A percentile compares a stretch with the other conserved stretches of the same genome.
phyloP scores from a whole-genome alignment of 2,113 vertebrate species.

The Pseudonaja textilis region DNA sequence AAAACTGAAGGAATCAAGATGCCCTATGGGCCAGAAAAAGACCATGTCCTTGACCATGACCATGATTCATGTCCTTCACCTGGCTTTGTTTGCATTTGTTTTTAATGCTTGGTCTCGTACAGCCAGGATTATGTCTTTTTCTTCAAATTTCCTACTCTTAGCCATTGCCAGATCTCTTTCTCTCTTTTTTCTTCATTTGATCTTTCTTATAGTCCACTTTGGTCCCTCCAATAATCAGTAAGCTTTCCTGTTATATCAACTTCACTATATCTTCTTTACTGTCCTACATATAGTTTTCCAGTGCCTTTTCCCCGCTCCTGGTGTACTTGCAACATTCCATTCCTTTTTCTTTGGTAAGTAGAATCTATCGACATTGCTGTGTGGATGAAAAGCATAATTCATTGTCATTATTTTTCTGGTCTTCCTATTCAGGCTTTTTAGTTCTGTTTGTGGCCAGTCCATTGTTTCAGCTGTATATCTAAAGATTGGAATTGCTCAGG shows the following conservation, averaged over 20 bases:
- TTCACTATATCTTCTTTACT: neutral
- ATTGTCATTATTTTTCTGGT: neutral
- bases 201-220: neutral
- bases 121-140: neutral
- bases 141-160: neutral
- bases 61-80: neutral
- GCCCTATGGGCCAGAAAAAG: neutral
- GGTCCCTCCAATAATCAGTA: neutral
- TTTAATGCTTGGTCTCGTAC: neutral
- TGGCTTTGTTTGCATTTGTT: neutral
- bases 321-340: neutral
- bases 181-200: neutral
- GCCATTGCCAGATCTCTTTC: neutral
- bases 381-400: neutral
- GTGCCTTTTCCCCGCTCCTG: neutral
- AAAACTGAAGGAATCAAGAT: neutral
- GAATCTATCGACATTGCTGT: neutral
- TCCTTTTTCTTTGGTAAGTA: neutral
- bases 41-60: no score
- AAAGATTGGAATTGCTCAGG: no score
- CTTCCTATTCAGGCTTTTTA: no score
- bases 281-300: neutral
- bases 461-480: no score
- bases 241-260: neutral
- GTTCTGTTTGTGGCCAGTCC: no score